These are phyloP conservation scores for Chrysaora quinquecirrha DNA, from an alignment of 30 jellyfish, hydroid and myxozoan genomes.

Conservation along the genomic window DNA sequence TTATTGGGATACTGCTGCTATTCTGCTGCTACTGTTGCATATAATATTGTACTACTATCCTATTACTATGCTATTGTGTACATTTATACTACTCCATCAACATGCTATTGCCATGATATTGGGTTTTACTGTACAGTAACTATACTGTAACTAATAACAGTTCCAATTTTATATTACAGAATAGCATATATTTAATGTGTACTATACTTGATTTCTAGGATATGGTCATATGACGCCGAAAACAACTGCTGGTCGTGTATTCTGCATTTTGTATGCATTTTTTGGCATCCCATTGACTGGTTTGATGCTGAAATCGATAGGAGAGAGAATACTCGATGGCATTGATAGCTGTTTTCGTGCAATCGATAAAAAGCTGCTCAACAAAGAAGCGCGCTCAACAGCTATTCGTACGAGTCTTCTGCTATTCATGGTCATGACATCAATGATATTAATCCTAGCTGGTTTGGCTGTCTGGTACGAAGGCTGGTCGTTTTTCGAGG, in stretches of 20 bases:
- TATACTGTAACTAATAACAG: too few relatives aligned
- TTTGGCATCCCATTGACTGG: constrained; percentile 96
- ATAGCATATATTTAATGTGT: too few relatives aligned
- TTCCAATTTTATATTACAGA: too few relatives aligned
- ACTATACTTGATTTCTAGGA: constrained; percentile 48
- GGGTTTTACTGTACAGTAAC: too few relatives aligned
- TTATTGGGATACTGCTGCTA: too few relatives aligned
- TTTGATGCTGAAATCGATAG: constrained; percentile 88
- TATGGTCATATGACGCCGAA: constrained; percentile 93
- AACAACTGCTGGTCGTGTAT: constrained; percentile 86
- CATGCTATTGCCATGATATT: too few relatives aligned
- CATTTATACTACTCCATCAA: too few relatives aligned
- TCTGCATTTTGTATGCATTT: constrained; percentile 87
- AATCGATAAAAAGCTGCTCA: constrained; percentile 40
- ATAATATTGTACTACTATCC: too few relatives aligned
- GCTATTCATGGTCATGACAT: constrained; percentile 67
- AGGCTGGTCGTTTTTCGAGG: constrained; percentile 96
- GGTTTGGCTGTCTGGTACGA: constrained; percentile 81
- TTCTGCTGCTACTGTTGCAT: too few relatives aligned
- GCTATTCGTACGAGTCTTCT: constrained; percentile 74
- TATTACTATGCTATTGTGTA: too few relatives aligned
- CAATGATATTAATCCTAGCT: constrained; percentile 75
- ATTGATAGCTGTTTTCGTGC: constrained; percentile 69
- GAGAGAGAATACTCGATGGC: constrained; percentile 84
- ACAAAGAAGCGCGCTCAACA: constrained; percentile 73